Evolutionary conservation across 2,888 invertebrate genomes (phyloP), one percentile per base, ranked within the genome.

Genomic region (Philereme vetulata): DNA sequence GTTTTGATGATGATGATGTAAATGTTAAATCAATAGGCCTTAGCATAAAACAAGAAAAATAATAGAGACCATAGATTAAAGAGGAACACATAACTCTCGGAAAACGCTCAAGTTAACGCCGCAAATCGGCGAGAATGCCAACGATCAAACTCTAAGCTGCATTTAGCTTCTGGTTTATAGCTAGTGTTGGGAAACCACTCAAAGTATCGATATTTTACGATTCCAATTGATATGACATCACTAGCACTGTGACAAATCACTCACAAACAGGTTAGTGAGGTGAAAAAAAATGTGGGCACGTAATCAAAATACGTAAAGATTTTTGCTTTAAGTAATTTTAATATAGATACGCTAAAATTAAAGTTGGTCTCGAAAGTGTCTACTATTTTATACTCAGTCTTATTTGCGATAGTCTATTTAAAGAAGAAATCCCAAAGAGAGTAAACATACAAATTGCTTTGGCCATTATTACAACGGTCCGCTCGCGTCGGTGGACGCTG

Each of bases 401-500:
- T 49, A 53, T 47, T 56, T 50, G 49, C 50, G 50, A 56, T 55
- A 52, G 51, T 7, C 35, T 11, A 43, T 56, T 60, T 45, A 44
- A 32, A 64, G 49, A 62, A 52, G 49, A 62, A 52, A 44, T 49
- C 56, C 50, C 56, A 66, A 64, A 61, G 48, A 51, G 43, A 60
- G 58, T 66, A 56, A 62, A 61, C 60, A 64, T 61, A 57, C 56
- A 58, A 62, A 56, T 55, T 34, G 54, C 43, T n/a, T 36, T 52
- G 57, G 57, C 32, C 58, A 53, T 57, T 60, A 54, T 59, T 61
- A 65, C 11, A 71, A 55, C 59, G 73, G 66, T 71, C 81, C 78
- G 78, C 74, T 74, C 80, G 61, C 80, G 77, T 74, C 86, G 74
- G 70, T 78, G 72, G 81, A 76, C 86, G 83, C 76, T 68, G 80